Percentiles rank a stretch among this genome's conserved stretches.
Evolutionary conservation across 2,797 vertebrate species (phyloP).

Genomic region (Myoxocephalus aenaeus): DNA sequence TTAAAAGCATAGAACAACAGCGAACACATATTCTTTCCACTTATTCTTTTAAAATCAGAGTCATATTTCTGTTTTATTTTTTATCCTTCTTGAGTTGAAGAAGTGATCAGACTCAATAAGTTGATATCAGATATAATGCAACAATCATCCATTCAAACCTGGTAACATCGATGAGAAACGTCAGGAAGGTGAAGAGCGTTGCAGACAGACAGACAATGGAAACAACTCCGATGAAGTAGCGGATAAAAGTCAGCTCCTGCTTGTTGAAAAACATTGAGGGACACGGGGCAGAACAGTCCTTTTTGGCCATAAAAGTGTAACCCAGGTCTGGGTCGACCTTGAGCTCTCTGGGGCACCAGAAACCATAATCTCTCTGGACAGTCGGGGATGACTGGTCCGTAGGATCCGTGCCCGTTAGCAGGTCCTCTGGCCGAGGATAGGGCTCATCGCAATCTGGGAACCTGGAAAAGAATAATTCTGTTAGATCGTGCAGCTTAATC

Average conservation of each 20-base stretch:
- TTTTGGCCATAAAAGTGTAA: constrained; percentile 92
- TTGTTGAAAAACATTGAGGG: constrained; percentile 96
- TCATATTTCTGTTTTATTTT: background rate
- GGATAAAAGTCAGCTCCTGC: constrained; percentile 92
- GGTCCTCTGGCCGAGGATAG: constrained; percentile 92
- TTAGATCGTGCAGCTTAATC: background rate
- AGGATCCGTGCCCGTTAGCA: constrained; percentile 83
- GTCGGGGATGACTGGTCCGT: constrained; percentile 89
- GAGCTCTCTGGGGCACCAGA: constrained; percentile 96
- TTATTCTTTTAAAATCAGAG: no score
- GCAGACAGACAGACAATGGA: constrained; percentile 96
- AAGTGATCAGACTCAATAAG: background rate
- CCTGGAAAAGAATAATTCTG: constrained; percentile 70
- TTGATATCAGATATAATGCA: background rate
- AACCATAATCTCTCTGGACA: constrained; percentile 95
- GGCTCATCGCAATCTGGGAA: constrained; percentile 96
- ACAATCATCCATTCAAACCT: constrained; percentile 78
- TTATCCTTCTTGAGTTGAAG: background rate
- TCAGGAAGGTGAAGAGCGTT: constrained; percentile 97
- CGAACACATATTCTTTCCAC: background rate
- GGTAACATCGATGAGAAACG: constrained; percentile 97
- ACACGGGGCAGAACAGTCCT: constrained; percentile 95
- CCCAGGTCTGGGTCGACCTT: constrained; percentile 95
- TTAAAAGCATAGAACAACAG: background rate
- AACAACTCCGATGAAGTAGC: constrained; percentile 95